Evolutionary conservation across 1,140 invertebrate genomes (phyloP).

Genomic region (Galleria mellonella): DNA sequence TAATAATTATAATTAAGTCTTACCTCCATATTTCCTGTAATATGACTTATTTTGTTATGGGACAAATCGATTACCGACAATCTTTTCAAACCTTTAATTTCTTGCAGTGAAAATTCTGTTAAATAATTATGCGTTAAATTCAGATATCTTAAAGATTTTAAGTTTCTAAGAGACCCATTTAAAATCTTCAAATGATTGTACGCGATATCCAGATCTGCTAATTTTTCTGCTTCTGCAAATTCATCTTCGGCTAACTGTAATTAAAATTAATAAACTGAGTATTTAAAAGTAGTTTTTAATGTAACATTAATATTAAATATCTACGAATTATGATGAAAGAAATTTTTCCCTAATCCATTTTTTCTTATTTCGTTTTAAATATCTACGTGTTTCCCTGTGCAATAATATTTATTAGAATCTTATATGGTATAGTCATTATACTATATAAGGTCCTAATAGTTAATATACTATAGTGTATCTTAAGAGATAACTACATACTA

Average conservation of each 20-base stretch:
- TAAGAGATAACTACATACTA: too few relatives aligned
- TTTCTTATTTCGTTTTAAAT: too few relatives aligned
- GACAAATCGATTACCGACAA: slow-evolving; percentile 83
- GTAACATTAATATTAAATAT: too few relatives aligned
- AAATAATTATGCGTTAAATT: slow-evolving; percentile 86
- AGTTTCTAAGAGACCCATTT: slow-evolving; percentile 82
- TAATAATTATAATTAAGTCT: slow-evolving; percentile 12
- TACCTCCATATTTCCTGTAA: slow-evolving; percentile 82
- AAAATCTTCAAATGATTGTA: slow-evolving; percentile 82
- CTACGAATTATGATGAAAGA: too few relatives aligned
- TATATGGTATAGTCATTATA: too few relatives aligned
- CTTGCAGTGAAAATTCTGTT: slow-evolving; percentile 83
- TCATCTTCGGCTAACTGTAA: slow-evolving; percentile 83
- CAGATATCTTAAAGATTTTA: slow-evolving; percentile 78
- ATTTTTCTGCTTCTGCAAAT: slow-evolving; percentile 79
- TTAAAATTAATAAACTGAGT: not conserved
- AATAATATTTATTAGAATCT: too few relatives aligned
- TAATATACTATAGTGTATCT: too few relatives aligned
- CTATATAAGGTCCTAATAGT: too few relatives aligned
- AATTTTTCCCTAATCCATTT: too few relatives aligned
- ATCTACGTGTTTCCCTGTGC: too few relatives aligned
- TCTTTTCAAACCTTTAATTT: slow-evolving; percentile 81
- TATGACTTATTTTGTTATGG: slow-evolving; percentile 80
- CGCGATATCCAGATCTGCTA: slow-evolving; percentile 81
- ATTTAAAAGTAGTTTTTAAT: too few relatives aligned